Conservation (phyloP, 2,888 invertebrate genomes). For the Saturnia pavonia region DNA sequence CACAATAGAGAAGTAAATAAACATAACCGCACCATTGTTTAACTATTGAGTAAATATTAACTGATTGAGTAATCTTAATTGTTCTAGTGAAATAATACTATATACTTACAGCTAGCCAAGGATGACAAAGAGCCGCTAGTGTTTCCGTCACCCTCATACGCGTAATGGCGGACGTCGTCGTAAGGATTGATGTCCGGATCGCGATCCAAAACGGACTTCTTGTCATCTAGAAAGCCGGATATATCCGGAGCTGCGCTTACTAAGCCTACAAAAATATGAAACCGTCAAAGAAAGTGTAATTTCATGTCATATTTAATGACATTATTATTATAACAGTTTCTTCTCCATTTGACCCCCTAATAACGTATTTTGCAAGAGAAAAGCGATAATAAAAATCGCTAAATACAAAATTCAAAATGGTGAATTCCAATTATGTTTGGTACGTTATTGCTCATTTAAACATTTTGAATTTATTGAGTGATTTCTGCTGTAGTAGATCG, state of each 20-base stretch:
- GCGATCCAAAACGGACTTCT: constrained; percentile 93
- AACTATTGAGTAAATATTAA: background rate
- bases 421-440: no score
- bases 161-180: constrained; percentile 98
- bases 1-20: no score
- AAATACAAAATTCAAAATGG: no score
- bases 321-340: background rate
- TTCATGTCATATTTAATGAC: background rate
- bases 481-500: no score
- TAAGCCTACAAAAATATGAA: constrained; percentile 41
- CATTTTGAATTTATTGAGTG: no score
- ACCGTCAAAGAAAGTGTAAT: background rate
- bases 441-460: no score
- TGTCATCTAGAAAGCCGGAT: constrained; percentile 94
- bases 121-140: constrained; percentile 96
- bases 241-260: constrained; percentile 86
- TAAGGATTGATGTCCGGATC: constrained; percentile 96
- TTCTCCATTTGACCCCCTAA: background rate
- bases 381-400: no score
- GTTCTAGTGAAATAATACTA: background rate
- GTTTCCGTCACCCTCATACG: constrained; percentile 98
- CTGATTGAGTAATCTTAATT: background rate
- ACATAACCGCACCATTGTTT: background rate
- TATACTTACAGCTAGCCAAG: constrained; percentile 89
- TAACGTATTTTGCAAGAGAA: no score